Conservation (phyloP, 2,113 vertebrate species). For the Clarias gariepinus region DNA sequence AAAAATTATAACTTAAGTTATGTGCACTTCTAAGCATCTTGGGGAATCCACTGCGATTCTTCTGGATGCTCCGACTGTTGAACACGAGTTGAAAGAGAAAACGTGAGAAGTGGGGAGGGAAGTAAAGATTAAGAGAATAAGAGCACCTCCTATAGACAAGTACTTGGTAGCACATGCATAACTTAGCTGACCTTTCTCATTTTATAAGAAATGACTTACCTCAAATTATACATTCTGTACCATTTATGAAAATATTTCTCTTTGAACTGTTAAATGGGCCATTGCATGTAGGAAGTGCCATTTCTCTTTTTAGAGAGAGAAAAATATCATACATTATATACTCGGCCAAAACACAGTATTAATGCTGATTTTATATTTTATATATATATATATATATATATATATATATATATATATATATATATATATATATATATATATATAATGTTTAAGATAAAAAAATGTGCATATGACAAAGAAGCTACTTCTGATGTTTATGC, state of each 20-base stretch:
- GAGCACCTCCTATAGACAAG: constrained; percentile 24
- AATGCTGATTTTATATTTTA: too few relatives aligned
- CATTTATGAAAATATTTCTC: background rate
- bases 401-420: too few relatives aligned
- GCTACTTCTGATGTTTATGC: too few relatives aligned
- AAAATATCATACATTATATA: too few relatives aligned
- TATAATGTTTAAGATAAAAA: too few relatives aligned
- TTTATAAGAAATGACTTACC: background rate
- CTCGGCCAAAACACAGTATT: too few relatives aligned
- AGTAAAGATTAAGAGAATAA: background rate
- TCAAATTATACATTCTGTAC: background rate
- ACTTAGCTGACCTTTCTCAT: background rate
- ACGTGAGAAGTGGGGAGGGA: background rate
- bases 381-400: too few relatives aligned
- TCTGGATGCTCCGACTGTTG: background rate
- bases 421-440: too few relatives aligned
- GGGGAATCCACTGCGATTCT: background rate
- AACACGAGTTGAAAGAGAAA: background rate
- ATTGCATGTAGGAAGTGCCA: background rate
- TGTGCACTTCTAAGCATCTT: background rate
- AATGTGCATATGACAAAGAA: too few relatives aligned
- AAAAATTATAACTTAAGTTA: background rate
- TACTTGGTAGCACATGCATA: background rate
- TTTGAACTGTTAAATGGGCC: background rate
- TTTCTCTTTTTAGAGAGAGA: background rate